phyloP scores from a whole-genome alignment of 1,140 invertebrate species.

The Catajapyx aquilonaris region DNA sequence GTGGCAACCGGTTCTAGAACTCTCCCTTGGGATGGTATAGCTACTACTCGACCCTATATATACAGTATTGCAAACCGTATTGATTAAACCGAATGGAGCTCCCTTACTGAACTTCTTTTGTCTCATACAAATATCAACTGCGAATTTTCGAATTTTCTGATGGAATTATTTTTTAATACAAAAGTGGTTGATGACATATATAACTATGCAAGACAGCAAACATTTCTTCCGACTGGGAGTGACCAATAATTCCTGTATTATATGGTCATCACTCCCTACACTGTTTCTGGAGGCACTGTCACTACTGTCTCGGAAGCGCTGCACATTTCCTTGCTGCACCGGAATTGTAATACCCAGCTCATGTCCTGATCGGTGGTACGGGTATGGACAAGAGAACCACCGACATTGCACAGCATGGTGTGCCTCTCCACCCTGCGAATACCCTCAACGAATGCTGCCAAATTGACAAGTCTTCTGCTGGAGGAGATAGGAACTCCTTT shows the following conservation, averaged over 20 bases:
- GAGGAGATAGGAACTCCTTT: background rate
- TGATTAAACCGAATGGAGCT: too few species aligned
- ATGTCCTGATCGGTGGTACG: background rate
- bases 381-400: background rate
- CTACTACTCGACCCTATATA: too few species aligned
- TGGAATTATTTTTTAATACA: too few species aligned
- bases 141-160: too few species aligned
- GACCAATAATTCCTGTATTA: constrained; percentile 1
- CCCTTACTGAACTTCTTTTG: too few species aligned
- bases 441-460: background rate
- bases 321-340: background rate
- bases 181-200: background rate
- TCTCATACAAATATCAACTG: too few species aligned
- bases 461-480: background rate
- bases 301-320: background rate
- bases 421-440: background rate
- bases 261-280: background rate
- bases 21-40: too few species aligned
- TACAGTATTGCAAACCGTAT: too few species aligned
- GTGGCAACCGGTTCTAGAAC: too few species aligned
- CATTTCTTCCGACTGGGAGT: constrained; percentile 5
- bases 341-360: background rate
- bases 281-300: background rate
- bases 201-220: background rate
- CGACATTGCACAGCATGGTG: background rate